A percentile compares a stretch with the other conserved stretches of the same genome.
Conservation (phyloP, 2,113 vertebrate species). For the Nesospiza acunhae region DNA sequence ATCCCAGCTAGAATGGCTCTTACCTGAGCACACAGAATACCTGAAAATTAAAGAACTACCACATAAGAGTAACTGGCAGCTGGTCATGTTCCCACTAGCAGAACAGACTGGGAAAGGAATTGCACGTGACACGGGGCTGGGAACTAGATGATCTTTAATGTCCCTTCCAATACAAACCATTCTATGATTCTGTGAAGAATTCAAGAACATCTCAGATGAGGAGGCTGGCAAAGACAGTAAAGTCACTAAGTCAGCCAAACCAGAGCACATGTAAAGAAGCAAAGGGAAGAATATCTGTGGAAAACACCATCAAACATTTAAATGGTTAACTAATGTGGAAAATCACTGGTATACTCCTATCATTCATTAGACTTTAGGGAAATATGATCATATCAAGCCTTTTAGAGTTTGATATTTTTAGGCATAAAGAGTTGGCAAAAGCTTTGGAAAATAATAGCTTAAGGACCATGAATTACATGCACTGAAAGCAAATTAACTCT, state of each 20-base stretch:
- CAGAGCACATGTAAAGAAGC: neutral
- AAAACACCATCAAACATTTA: neutral
- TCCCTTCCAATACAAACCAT: neutral
- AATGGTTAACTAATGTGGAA: neutral
- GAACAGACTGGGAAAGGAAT: neutral
- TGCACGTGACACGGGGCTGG: rapidly evolving
- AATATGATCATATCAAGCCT: neutral
- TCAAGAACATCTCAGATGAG: neutral
- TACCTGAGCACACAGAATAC: neutral
- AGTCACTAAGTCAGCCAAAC: neutral
- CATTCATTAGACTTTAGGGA: neutral
- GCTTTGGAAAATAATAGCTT: neutral
- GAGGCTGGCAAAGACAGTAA: neutral
- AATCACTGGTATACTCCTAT: neutral
- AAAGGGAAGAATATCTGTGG: neutral
- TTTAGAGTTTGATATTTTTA: neutral
- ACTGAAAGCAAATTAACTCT: neutral
- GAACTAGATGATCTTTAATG: neutral
- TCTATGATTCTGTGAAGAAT: neutral
- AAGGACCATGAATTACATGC: neutral
- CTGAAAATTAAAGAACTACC: neutral
- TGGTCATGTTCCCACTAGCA: neutral
- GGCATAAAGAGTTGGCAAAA: neutral
- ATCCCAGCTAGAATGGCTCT: neutral
- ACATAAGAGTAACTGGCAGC: neutral